Evolutionary conservation across 2,888 invertebrate genomes (phyloP), one percentile per base, ranked within the genome.

Genomic region (Himalopsyche anomala): DNA sequence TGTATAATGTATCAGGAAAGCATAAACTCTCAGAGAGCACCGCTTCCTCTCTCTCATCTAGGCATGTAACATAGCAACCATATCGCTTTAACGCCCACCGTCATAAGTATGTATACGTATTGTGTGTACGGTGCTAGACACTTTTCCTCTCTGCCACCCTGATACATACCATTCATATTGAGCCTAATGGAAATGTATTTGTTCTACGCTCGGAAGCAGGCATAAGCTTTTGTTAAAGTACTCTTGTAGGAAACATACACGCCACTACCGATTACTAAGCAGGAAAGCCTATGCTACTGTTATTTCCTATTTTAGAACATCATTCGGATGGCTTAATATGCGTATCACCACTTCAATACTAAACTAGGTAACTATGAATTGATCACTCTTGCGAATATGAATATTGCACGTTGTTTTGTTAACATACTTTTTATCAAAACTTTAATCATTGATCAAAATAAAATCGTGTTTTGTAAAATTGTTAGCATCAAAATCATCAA

Each of bases 101-200:
- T 17, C 6, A 36, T 82, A 62, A 62, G 69, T 69, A 69, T 36
- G 36, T 69, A 74, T 74, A 56, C 56, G 36, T 80, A 80, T 51
- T 45, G 80, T 80, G 42, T 80, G 45, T 40, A 42, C 51, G 80
- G 51, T 19, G 36, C 45, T 51, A 80, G 80, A 80, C 80, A 80
- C 45, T 80, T 80, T 80, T 80, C 80, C 80, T 80, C 45, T 80
- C 80, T 80, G 74, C 85, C 82, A 81, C 84, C 85, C 81, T 82
- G 38, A 55, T 83, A 80, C 86, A 45, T 85, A 11, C 51, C 85
- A 85, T 85, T 82, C 81, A 82, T 82, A 85, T 85, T 56, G 69
- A 62, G 83, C 86, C 82, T 85, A 88, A 84, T 85, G 84, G 86
- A 88, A 88, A 85, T 82, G 86, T 88, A 86, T 88, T 86, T 87